Conservation (phyloP, 2,113 vertebrate genomes). For the Sylvia atricapilla region DNA sequence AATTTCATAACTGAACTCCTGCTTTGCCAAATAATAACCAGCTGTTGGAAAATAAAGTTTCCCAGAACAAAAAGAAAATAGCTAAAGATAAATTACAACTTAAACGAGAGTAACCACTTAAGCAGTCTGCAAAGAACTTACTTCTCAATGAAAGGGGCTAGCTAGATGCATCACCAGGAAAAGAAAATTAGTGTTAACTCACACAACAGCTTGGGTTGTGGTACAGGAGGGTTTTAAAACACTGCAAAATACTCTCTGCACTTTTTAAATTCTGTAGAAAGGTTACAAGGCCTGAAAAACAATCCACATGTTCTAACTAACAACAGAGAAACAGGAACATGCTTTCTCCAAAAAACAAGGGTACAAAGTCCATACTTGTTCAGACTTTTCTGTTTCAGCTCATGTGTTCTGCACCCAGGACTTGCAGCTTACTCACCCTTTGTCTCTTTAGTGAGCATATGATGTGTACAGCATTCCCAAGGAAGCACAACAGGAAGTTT, state of each 20-base stretch:
- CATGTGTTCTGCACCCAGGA: background rate
- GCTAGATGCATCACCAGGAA: background rate
- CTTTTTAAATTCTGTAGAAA: background rate
- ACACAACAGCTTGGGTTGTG: background rate
- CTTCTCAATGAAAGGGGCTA: background rate
- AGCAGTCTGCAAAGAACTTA: background rate
- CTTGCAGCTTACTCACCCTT: background rate
- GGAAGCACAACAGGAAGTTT: background rate
- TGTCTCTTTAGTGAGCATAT: fast-evolving
- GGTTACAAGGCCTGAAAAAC: background rate
- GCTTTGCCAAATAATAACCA: conserved; percentile 1
- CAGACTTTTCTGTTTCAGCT: background rate
- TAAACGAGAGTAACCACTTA: background rate
- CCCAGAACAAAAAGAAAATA: background rate
- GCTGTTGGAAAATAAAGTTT: background rate
- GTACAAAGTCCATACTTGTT: background rate
- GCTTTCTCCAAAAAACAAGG: background rate
- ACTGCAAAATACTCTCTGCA: background rate
- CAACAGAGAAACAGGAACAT: background rate
- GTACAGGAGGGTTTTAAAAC: background rate
- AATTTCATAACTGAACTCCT: conserved; percentile 7
- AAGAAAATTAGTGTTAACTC: background rate
- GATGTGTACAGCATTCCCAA: background rate
- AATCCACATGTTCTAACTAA: background rate
- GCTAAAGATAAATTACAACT: background rate